Evolutionary conservation across 2,888 invertebrate species (phyloP), one percentile per base, ranked within the genome.

Genomic region (Cancer borealis): DNA sequence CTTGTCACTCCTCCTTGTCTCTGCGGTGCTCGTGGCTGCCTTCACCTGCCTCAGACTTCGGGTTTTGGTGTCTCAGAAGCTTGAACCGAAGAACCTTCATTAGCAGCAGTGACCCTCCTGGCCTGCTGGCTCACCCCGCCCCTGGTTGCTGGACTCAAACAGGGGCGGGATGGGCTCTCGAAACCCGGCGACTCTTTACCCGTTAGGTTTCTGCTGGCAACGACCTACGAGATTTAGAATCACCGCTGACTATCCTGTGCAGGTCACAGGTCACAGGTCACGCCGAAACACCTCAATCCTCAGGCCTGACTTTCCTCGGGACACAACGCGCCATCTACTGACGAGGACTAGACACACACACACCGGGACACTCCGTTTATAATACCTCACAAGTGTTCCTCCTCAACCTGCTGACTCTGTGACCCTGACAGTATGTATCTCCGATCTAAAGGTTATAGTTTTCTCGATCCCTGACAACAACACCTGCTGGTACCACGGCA

Each of bases 91-190:
- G 84, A 92, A 84, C 39, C 45, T 73, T 17, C 84, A 92, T 49
- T 92, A 92, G 49, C 73, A 92, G 60, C 60, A 84, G 45, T 92
- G 92, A 66, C 90, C 45, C 54, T 39, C n/a, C 49, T 46, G 47
- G 66, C 39, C 88, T 88, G 30, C 79, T 88, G 46, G 6, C 21
- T 66, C 91, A 30, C 46, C 92, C 84, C n/a, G 30, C 84, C 26
- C 90, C 54, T 21, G 92, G 90, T 92, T 94, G 94, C 94, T 94
- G 94, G 94, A 92, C 89, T 91, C 92, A 94, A 89, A 84, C 60
- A 45, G 26, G 92, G 49, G 47, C 54, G 45, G 79, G 91, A 21
- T 60, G 87, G 26, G 12, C 92, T 54, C 45, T 30, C 26, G 54
- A 46, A 39, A 60, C n/a, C 54, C 54, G 14, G 91, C 84, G 46